Evolutionary conservation across 2,888 invertebrate genomes (phyloP).

Genomic region (Pharmacophagus antenor): DNA sequence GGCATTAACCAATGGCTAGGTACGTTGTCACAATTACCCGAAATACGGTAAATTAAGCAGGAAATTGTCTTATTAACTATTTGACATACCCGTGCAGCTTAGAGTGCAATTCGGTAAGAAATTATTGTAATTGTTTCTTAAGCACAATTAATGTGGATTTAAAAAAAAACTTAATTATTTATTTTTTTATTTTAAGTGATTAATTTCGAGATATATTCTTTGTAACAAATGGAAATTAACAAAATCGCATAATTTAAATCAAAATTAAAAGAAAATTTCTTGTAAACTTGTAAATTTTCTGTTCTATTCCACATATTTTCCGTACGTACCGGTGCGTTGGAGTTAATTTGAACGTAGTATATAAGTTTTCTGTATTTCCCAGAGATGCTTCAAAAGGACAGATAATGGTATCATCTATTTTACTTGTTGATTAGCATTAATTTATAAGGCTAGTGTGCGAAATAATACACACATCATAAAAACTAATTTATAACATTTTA

Average conservation of each 20-base stretch:
- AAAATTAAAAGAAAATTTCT: too few relatives aligned
- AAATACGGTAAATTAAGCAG: slow-evolving; percentile 57
- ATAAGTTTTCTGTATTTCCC: slow-evolving; percentile 28
- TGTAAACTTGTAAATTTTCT: too few relatives aligned
- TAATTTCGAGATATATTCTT: too few relatives aligned
- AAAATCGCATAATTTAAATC: too few relatives aligned
- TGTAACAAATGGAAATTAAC: too few relatives aligned
- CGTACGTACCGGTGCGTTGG: neutral
- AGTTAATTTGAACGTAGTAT: slow-evolving; percentile 14
- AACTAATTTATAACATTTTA: neutral
- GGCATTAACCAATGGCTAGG: slow-evolving; percentile 64
- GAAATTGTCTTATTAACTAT: slow-evolving; percentile 41
- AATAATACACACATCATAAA: slow-evolving; percentile 17
- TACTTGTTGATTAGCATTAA: slow-evolving; percentile 45
- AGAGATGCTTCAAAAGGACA: slow-evolving; percentile 27
- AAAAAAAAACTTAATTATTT: too few relatives aligned
- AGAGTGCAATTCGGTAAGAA: neutral
- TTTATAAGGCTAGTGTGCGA: slow-evolving; percentile 39
- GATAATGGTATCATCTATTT: slow-evolving; percentile 47
- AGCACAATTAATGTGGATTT: neutral
- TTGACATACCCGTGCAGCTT: neutral
- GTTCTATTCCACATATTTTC: neutral
- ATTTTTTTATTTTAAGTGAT: too few relatives aligned
- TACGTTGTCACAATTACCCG: slow-evolving; percentile 64
- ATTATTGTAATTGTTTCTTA: neutral